Conservation (phyloP, 2,797 vertebrate genomes). For the Lepus oiostolus region DNA sequence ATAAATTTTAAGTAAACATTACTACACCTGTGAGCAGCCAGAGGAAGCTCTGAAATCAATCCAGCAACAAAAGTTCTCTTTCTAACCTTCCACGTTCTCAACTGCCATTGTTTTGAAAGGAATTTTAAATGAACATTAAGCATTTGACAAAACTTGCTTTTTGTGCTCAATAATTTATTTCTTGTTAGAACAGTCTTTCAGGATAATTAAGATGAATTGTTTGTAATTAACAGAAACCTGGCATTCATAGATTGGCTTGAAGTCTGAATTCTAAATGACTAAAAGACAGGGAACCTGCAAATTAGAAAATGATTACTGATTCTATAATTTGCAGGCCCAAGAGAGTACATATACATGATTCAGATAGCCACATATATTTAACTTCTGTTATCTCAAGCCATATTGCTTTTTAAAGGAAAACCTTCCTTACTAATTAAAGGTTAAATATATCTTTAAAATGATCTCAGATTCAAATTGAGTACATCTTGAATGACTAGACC, state of each 20-base stretch:
- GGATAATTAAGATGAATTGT: constrained; percentile 88
- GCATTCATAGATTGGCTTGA: constrained; percentile 82
- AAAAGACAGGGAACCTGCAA: constrained; percentile 80
- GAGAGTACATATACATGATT: constrained; percentile 71
- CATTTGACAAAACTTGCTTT: constrained; percentile 82
- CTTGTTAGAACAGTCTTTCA: constrained; percentile 81
- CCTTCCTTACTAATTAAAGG: neutral
- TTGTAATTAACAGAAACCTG: constrained; percentile 87
- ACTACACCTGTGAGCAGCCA: constrained; percentile 27
- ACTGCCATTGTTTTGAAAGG: constrained; percentile 70
- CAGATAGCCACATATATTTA: constrained; percentile 33
- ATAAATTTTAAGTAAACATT: constrained; percentile 61
- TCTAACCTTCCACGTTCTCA: neutral
- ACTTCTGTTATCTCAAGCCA: constrained; percentile 24
- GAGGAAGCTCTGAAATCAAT: constrained; percentile 60
- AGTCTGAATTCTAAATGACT: constrained; percentile 82
- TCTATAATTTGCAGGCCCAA: constrained; percentile 76
- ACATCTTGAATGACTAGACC: neutral
- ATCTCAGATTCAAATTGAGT: neutral
- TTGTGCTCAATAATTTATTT: constrained; percentile 85
- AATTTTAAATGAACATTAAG: constrained; percentile 75
- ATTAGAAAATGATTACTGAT: constrained; percentile 84
- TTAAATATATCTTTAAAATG: neutral
- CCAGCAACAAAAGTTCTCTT: neutral
- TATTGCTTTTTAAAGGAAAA: constrained; percentile 73